Conservation (phyloP, 2,113 vertebrate species). For the Larimichthys polyactis region DNA sequence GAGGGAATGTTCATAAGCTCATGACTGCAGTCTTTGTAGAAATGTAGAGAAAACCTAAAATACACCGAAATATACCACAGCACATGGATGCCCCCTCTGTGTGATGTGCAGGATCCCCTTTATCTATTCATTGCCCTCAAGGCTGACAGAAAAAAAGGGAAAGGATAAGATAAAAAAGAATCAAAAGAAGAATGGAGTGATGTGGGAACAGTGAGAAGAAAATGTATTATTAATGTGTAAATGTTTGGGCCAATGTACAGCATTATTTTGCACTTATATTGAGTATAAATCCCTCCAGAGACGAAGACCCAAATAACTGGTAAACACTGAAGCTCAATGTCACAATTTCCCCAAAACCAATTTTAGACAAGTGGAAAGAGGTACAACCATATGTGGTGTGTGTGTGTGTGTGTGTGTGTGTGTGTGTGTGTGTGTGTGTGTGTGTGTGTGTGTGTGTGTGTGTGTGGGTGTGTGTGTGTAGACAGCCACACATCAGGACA, state of each 20-base stretch:
- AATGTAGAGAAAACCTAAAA: constrained; percentile 37
- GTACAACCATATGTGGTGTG: too few relatives aligned
- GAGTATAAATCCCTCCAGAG: too few relatives aligned
- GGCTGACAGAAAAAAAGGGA: background rate
- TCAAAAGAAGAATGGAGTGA: background rate
- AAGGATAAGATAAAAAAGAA: too few relatives aligned
- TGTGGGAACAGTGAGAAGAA: background rate
- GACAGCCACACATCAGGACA: constrained; percentile 32
- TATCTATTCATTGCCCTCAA: background rate
- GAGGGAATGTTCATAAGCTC: constrained; percentile 58
- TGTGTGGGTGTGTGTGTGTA: background rate
- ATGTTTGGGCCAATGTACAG: background rate
- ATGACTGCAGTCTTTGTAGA: constrained; percentile 48
- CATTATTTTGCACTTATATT: too few relatives aligned
- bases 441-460: constrained; percentile 2
- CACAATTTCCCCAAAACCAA: background rate
- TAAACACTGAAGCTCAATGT: background rate
- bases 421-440: background rate
- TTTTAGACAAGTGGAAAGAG: background rate
- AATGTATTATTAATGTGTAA: background rate
- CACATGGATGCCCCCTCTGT: background rate
- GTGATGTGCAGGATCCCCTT: background rate
- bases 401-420: background rate
- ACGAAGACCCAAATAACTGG: background rate
- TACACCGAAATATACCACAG: constrained; percentile 12